Conservation (phyloP, 2,797 vertebrate species). For the Hybognathus amarus region DNA sequence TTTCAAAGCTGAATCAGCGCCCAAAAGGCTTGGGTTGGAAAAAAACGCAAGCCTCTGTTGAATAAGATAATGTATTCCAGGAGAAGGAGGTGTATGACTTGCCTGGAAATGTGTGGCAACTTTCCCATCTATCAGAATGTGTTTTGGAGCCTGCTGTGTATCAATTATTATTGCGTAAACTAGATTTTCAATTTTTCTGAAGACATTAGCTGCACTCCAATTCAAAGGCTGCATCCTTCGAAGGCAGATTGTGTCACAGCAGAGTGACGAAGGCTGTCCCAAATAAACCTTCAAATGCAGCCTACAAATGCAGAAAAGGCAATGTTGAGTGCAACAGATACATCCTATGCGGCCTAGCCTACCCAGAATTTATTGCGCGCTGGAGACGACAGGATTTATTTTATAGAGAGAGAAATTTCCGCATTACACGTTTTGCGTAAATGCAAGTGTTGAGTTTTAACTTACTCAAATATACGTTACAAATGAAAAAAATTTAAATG, state of each 20-base stretch:
- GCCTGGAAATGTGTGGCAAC: background rate
- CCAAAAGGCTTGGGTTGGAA: conserved; percentile 25
- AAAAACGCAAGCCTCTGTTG: background rate
- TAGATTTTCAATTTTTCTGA: background rate
- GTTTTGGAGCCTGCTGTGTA: background rate
- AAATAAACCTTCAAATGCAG: background rate
- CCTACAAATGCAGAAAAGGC: background rate
- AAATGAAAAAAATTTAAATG: no score
- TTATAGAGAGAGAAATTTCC: no score
- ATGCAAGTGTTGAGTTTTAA: no score
- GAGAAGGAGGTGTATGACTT: conserved; percentile 16
- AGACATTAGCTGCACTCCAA: background rate
- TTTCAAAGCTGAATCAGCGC: conserved; percentile 47
- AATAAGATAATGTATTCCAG: conserved; percentile 13
- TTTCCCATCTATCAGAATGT: background rate
- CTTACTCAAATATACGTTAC: no score
- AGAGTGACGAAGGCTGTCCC: background rate
- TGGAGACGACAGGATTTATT: background rate
- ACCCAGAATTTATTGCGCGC: background rate
- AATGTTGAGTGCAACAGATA: background rate
- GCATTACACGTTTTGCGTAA: no score
- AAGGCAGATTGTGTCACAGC: background rate
- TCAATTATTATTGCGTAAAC: background rate
- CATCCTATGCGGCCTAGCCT: background rate
- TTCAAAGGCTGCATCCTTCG: background rate